Evolutionary conservation across 2,113 vertebrate genomes (phyloP).

Genomic region (Grammomys surdaster): DNA sequence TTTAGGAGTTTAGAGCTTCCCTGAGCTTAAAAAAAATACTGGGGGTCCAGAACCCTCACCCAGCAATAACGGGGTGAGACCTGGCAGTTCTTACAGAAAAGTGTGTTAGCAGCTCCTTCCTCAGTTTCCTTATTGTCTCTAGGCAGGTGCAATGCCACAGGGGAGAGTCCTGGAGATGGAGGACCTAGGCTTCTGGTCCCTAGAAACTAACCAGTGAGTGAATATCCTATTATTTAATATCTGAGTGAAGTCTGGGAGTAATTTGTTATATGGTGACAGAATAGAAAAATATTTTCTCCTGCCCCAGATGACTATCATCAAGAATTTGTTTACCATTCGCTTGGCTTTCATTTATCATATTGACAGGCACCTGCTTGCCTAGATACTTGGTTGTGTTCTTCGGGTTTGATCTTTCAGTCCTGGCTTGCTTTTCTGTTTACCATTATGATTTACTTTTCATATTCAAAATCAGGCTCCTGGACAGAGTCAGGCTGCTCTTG

Average conservation of each 20-base stretch:
- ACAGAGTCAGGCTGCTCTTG: background rate
- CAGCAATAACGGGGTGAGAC: background rate
- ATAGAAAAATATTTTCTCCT: background rate
- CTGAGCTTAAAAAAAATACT: background rate
- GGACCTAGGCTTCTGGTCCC: background rate
- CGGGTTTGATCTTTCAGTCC: background rate
- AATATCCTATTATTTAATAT: background rate
- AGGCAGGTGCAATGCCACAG: too few relatives aligned
- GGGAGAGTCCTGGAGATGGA: background rate
- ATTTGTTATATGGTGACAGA: background rate
- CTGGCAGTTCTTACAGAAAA: background rate
- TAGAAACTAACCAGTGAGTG: background rate
- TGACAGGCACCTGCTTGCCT: background rate
- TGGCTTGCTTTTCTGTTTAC: background rate
- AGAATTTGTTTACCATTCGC: background rate
- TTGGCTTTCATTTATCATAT: background rate
- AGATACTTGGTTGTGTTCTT: background rate
- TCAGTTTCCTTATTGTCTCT: background rate
- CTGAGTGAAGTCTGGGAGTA: background rate
- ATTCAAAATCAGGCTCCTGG: background rate
- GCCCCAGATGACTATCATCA: background rate
- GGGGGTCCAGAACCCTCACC: background rate
- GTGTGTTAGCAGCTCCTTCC: background rate
- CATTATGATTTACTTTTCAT: background rate
- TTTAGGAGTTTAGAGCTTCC: background rate